Base-by-base conservation (phyloP, 2,888 invertebrate genomes). In the Melanophora roralis region DNA sequence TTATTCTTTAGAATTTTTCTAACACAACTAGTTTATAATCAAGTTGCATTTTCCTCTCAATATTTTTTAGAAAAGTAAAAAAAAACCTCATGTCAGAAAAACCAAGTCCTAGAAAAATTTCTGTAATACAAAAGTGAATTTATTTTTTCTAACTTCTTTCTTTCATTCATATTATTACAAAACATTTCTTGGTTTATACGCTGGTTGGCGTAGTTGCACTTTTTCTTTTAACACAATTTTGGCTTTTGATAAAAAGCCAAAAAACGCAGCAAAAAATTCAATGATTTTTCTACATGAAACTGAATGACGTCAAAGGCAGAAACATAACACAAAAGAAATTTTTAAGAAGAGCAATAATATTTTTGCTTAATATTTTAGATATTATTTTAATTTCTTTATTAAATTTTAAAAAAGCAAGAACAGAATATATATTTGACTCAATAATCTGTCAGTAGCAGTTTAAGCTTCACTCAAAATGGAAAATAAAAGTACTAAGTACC, bases 401-500 rank as follows among this genome's bases (percentile, higher is more conserved):
- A 12, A 43, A 36, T 59, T 53, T 64, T 49, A 9, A 57, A 60
- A 68, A 68, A 71, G 45, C 69, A 78, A 65, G 73, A 73, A 71
- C 68, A 65, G 57, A 73, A 81, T 81, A 76, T 75, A 72, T 76
- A 60, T 68, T 65, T 57, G 69, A 65, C 65, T 73, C 76, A 81
- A 79, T 81, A 79, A 81, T 79, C 81, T 81, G 79, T 77, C 81
- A 81, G 55, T 57, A 60, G 65, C 81, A 81, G 65, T 59, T 62
- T 51, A 57, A 78, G 51, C 69, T 81, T 81, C 43, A 62, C 78
- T 67, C 45, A 60, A 71, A 60, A 59, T 60, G 51, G 5, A 77
- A 68, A 68, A 36, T 40, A 14, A 27, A 14, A 27, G 23, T 14
- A 27, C 23, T n/a, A n/a, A n/a, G n/a, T n/a, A n/a, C n/a, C n/a